Conservation (phyloP, 2,113 vertebrate species). For the Apistogramma diplotaenia region DNA sequence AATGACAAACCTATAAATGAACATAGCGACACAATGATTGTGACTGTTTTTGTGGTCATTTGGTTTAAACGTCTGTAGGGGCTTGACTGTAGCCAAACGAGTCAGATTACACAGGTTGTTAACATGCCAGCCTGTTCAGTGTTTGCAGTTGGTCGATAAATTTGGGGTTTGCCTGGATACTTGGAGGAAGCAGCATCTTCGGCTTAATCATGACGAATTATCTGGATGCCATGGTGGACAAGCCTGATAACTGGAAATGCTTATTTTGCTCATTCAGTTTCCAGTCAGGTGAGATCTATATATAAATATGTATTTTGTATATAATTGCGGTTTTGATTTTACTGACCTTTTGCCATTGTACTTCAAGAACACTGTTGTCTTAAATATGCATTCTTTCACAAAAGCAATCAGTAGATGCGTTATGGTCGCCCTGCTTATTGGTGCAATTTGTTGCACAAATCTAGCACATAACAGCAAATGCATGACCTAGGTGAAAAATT, state of each 20-base stretch:
- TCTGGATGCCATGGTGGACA: constrained; percentile 21
- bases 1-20: constrained; percentile 30
- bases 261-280: neutral
- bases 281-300: constrained; percentile 11
- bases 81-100: constrained; percentile 22
- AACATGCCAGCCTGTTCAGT: constrained; percentile 1
- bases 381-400: constrained; percentile 1
- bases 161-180: neutral
- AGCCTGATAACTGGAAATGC: neutral
- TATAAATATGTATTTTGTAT: constrained; percentile 38
- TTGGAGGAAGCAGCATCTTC: neutral
- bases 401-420: constrained; percentile 1
- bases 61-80: neutral
- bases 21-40: constrained; percentile 9
- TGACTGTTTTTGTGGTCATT: constrained; percentile 14
- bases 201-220: constrained; percentile 34
- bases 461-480: constrained; percentile 19
- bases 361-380: constrained; percentile 43
- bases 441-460: constrained; percentile 6
- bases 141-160: constrained; percentile 1
- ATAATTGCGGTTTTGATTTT: constrained; percentile 29
- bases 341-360: constrained; percentile 23
- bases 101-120: neutral
- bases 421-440: constrained; percentile 20
- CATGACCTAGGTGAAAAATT: constrained; percentile 33